Evolutionary conservation across 1,140 invertebrate species (phyloP).

Genomic region (Drosophila prosaltans): DNA sequence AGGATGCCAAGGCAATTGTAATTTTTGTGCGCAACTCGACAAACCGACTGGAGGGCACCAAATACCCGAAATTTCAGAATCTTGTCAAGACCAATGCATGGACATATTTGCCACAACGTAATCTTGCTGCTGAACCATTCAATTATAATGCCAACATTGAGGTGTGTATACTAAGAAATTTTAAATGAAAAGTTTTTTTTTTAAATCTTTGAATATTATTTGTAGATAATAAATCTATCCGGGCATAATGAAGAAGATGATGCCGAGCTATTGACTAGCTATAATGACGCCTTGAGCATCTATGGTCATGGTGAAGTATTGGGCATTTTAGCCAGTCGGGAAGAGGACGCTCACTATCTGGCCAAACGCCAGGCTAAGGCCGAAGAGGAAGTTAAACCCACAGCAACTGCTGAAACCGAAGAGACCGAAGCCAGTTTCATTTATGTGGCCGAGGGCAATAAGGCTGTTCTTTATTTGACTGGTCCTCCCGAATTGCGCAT

Average conservation of each 20-base stretch:
- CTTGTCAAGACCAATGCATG: constrained; percentile 82
- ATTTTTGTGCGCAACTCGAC: constrained; percentile 77
- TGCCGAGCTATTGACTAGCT: constrained; percentile 84
- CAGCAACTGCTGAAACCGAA: constrained; percentile 38
- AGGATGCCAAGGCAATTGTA: constrained; percentile 72
- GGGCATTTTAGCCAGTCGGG: constrained; percentile 84
- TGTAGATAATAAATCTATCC: constrained; percentile 84
- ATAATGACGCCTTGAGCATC: constrained; percentile 84
- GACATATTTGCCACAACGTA: constrained; percentile 84
- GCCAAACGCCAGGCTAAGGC: constrained; percentile 61
- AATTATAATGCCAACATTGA: constrained; percentile 83
- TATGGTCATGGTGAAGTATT: constrained; percentile 85
- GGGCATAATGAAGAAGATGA: constrained; percentile 85
- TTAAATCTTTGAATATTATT: background rate
- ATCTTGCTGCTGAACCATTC: constrained; percentile 84
- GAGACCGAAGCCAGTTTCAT: constrained; percentile 69
- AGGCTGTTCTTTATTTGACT: constrained; percentile 71
- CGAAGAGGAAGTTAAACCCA: constrained; percentile 45
- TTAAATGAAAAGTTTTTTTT: constrained; percentile 8
- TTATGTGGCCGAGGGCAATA: constrained; percentile 74
- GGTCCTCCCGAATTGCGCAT: constrained; percentile 64
- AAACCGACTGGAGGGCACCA: constrained; percentile 63
- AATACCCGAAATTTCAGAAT: constrained; percentile 74
- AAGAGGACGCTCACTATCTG: constrained; percentile 73
- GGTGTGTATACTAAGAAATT: constrained; percentile 52